Percentiles rank a stretch among this genome's conserved stretches.
These are phyloP conservation scores for Drosophila pectinifera DNA, from an alignment of 1,140 invertebrate genomes.

Conservation along the genomic window DNA sequence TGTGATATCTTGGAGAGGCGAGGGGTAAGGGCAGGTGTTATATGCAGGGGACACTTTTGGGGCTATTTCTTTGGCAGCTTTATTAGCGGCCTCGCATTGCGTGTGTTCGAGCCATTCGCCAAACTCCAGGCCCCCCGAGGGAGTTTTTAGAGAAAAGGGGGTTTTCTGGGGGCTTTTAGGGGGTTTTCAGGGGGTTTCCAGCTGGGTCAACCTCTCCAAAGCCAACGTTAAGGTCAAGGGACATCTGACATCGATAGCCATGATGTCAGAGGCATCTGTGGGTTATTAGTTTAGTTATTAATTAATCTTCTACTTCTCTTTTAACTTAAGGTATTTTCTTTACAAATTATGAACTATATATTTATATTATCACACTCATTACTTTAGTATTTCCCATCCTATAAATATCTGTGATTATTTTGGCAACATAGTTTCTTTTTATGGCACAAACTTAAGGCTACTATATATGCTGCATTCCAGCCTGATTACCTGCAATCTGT, in stretches of 20 bases:
- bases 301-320: too few relatives aligned
- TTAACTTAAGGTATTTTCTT: not conserved
- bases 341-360: not conserved
- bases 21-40: conserved; percentile 11
- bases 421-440: too few relatives aligned
- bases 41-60: conserved; percentile 11
- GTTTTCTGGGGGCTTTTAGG: not conserved
- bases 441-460: not conserved
- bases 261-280: conserved; percentile 22
- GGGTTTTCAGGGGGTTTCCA: not conserved
- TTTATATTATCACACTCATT: too few relatives aligned
- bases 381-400: too few relatives aligned
- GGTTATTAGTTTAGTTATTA: not conserved
- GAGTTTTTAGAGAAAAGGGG: not conserved
- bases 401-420: too few relatives aligned
- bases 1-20: not conserved
- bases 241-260: not conserved
- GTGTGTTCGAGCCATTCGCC: conserved; percentile 30
- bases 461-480: not conserved
- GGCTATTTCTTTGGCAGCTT: conserved; percentile 34
- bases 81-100: conserved; percentile 36
- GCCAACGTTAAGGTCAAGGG: conserved; percentile 37
- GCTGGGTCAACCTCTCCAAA: not conserved
- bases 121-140: not conserved
- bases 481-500: conserved; percentile 19